Evolutionary conservation across 2,113 vertebrate genomes (phyloP).

Genomic region (Micronycteris hirsuta): DNA sequence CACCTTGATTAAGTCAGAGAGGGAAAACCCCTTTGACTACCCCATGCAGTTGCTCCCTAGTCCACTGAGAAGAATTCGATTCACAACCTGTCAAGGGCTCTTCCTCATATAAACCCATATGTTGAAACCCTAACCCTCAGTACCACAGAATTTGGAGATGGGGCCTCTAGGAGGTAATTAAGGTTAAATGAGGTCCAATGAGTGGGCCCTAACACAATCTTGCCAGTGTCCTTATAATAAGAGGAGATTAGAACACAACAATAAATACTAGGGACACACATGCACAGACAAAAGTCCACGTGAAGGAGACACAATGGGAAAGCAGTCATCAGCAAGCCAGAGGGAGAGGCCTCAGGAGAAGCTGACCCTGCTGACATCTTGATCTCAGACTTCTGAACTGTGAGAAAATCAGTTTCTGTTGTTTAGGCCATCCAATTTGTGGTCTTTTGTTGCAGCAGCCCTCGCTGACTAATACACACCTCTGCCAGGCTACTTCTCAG

Average conservation of each 20-base stretch:
- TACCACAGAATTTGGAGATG: background rate
- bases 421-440: background rate
- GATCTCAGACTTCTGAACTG: background rate
- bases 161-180: background rate
- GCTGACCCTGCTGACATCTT: background rate
- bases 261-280: background rate
- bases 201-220: background rate
- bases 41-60: background rate
- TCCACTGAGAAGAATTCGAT: background rate
- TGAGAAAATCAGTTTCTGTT: background rate
- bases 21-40: background rate
- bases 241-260: background rate
- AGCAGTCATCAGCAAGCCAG: background rate
- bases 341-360: background rate
- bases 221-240: background rate
- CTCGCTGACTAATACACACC: background rate
- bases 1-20: background rate
- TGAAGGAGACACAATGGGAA: background rate
- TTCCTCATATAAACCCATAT: background rate
- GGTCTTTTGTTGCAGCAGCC: background rate
- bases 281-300: background rate
- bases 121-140: background rate
- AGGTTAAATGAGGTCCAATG: background rate
- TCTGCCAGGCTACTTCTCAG: background rate
- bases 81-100: background rate